Percentiles rank a stretch among this genome's conserved stretches.
phyloP scores from a whole-genome alignment of 1,140 invertebrate species.

The Drosophila kanapiae region DNA sequence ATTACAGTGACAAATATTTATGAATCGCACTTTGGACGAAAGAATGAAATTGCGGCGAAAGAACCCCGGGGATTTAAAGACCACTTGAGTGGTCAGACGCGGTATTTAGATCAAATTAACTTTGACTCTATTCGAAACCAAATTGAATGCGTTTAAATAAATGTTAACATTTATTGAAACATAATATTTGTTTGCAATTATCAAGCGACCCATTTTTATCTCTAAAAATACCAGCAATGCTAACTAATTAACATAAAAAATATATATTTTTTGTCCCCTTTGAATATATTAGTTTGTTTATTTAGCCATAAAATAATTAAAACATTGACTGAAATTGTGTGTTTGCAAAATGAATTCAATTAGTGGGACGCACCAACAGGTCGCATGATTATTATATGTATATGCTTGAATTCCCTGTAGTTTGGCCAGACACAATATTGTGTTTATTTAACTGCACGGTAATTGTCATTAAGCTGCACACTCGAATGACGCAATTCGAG shows the following conservation, averaged over 20 bases:
- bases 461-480: slow-evolving; percentile 7
- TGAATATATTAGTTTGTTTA: neutral
- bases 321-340: neutral
- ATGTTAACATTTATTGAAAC: neutral
- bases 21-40: slow-evolving; percentile 10
- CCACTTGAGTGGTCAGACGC: slow-evolving; percentile 11
- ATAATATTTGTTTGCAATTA: neutral
- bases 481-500: neutral
- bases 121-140: neutral
- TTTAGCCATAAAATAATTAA: neutral
- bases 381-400: neutral
- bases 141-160: neutral
- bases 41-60: neutral
- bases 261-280: no score
- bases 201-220: neutral
- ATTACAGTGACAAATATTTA: slow-evolving; percentile 52
- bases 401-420: neutral
- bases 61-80: slow-evolving; percentile 1
- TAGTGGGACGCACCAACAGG: neutral
- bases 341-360: slow-evolving; percentile 7
- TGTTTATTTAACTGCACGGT: slow-evolving; percentile 9
- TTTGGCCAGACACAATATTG: neutral
- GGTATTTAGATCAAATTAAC: slow-evolving; percentile 4
- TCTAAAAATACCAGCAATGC: neutral
- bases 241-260: neutral